Evolutionary conservation across 2,113 vertebrate genomes (phyloP), one percentile per base, ranked within the genome.

Genomic region (Artemisiospiza belli): DNA sequence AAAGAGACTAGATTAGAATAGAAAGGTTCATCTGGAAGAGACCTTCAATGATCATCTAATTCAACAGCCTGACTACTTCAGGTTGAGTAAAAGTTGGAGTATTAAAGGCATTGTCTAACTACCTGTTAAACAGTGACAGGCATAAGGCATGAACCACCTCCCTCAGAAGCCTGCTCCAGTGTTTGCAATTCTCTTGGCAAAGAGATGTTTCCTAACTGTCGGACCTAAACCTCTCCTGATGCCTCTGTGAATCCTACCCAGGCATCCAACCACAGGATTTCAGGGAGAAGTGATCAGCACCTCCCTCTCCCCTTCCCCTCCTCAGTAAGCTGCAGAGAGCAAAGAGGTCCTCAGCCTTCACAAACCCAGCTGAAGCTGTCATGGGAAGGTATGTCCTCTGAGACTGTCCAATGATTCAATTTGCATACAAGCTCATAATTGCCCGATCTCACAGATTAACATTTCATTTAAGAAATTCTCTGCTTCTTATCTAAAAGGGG

Each of bases 361-460:
- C 51, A 79, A 69, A 79, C 2, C 2, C 44, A 89, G 22, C 4
- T 15, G 23, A 76, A 54, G 7, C 27, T 46, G 12, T 15, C 39
- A 62, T 24, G 28, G 24, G 31, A 87, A 72, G 2, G 2, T 35
- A 21, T 12, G 5, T 27, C 10, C 6, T 58, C 15, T 70, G 30
- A 28, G 37, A 44, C 5, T 57, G 39, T 5, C 37, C 31, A 82
- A 12, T 6, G 14, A 79, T 63, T 33, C 15, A 43, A 12, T 55
- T 9, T 66, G 6, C 21, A 9, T 28, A 15, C 10, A 61, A 76
- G 12, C 1, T 58, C 6, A 2, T 22, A 54, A 76, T 30, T 6
- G 0, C 18, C 6, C 9, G 2, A 33, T 44, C 3, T 35, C 21
- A 58, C 2, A 86, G n/a, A 72, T 6, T 49, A 2, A 1, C 6